Evolutionary conservation across 2,888 invertebrate species (phyloP), one percentile per base, ranked within the genome.

Genomic region (Serripes groenlandicus): DNA sequence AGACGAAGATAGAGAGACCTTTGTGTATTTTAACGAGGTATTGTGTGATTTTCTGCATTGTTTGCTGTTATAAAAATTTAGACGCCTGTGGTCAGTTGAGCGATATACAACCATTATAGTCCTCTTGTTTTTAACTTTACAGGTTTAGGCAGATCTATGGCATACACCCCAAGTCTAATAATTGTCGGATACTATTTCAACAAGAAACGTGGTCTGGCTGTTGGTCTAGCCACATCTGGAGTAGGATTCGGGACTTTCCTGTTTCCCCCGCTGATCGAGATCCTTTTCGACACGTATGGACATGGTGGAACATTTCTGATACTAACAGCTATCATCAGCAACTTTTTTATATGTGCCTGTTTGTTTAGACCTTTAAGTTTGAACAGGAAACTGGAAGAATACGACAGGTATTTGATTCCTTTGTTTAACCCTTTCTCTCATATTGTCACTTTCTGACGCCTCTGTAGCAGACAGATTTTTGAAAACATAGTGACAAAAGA

Each of bases 151-250:
- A 74, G 90, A 56, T 84, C 89, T n/a, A 80, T 92, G 0, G 72
- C 88, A 18, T 92, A 92, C 68, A 86, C 90, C 0, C 91, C 92
- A 2, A 86, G 90, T 30, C 75, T 92, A 5, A 81, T 92, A 21
- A 89, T 91, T n/a, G 90, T 92, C 1, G 90, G 91, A 15, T 72
- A 85, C 68, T 92, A 92, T 72, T 92, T 92, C 80, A 89, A 91
- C 75, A 91, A 90, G 54, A 81, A 81, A 15, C 78, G 90, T 26
- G 91, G 92, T 3, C 60, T 90, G 9, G 91, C 90, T 5, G 86
- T 89, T 11, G 92, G 92, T 9, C 52, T 92, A 26, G 78, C 89
- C 0, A 89, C 92, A 0, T 88, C 91, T 1, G 92, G 92, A 3
- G 92, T 92, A 64, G 92, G 91, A 21, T 62, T 90, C 15, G 92